Conservation (phyloP, 2,113 vertebrate species). For the Ivindomyrus marchei region DNA sequence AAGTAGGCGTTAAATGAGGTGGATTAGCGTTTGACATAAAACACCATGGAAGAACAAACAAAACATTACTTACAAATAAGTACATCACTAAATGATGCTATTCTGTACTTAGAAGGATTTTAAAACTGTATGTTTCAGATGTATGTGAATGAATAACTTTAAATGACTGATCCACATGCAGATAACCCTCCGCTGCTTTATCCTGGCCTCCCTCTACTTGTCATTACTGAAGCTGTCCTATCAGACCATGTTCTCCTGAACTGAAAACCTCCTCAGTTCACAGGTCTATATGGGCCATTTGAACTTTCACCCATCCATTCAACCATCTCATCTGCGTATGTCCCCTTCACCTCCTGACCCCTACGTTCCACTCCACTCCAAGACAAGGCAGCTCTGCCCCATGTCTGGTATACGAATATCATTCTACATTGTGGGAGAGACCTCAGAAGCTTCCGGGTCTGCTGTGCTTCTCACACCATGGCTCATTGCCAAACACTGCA, state of each 20-base stretch:
- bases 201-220: background rate
- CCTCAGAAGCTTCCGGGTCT: background rate
- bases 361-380: background rate
- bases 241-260: background rate
- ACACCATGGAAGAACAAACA: background rate
- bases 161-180: background rate
- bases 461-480: background rate
- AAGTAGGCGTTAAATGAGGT: background rate
- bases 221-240: background rate
- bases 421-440: background rate
- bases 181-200: background rate
- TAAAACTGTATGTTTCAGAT: background rate
- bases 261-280: background rate
- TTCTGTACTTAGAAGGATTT: background rate
- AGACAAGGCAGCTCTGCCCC: background rate
- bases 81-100: background rate
- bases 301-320: background rate
- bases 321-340: background rate
- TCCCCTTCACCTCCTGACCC: background rate
- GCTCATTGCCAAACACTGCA: background rate
- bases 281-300: background rate
- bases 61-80: background rate
- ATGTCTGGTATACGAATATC: background rate
- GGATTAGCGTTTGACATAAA: background rate
- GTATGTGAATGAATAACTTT: background rate